Evolutionary conservation across 2,888 invertebrate genomes (phyloP).

Genomic region (Osedax frankpressi): DNA sequence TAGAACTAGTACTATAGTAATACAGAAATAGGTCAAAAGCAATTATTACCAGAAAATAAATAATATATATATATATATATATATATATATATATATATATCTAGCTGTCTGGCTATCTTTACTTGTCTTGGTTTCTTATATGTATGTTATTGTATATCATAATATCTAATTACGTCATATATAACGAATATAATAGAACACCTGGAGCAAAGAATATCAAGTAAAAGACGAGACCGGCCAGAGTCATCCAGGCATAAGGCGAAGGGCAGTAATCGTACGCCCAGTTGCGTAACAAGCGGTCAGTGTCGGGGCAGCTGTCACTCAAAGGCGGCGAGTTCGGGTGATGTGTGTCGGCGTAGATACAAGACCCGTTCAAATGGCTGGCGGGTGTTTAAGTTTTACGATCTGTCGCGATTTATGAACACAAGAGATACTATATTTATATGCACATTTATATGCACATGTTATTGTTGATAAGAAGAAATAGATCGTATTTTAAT

Average conservation of each 20-base stretch:
- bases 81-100: neutral
- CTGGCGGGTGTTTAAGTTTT: too few species aligned
- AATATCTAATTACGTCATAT: too few species aligned
- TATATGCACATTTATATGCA: too few species aligned
- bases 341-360: slow-evolving; percentile 36
- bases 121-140: neutral
- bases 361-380: slow-evolving; percentile 40
- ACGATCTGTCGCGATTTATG: too few species aligned
- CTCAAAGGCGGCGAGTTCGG: slow-evolving; percentile 32
- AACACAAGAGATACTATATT: too few species aligned
- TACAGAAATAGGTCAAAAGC: too few species aligned
- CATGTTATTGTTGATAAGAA: too few species aligned
- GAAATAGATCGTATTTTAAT: too few species aligned
- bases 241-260: slow-evolving; percentile 40
- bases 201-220: slow-evolving; percentile 47
- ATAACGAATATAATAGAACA: too few species aligned
- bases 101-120: neutral
- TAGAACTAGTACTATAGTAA: too few species aligned
- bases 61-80: too few species aligned
- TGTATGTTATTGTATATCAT: neutral
- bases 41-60: too few species aligned
- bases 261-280: slow-evolving; percentile 47
- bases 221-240: slow-evolving; percentile 44
- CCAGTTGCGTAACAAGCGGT: slow-evolving; percentile 33
- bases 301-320: slow-evolving; percentile 38